A percentile compares a stretch with the other conserved stretches of the same genome.
phyloP scores from a whole-genome alignment of 2,797 vertebrate genomes.

The Peromyscus nudipes region DNA sequence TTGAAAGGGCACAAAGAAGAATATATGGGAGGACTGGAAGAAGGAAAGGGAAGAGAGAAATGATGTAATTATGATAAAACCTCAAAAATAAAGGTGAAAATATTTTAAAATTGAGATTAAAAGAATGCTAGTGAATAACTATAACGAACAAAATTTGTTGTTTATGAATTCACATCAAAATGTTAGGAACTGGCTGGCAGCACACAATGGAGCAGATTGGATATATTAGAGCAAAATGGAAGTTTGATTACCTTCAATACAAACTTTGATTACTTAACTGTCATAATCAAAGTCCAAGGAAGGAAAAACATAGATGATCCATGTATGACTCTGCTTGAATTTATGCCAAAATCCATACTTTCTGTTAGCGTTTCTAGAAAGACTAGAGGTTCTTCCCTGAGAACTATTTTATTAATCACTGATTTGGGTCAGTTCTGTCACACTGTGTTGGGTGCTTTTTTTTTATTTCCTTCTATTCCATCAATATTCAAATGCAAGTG shows the following conservation, averaged over 20 bases:
- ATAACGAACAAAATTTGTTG: not conserved
- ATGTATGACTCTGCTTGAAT: not conserved
- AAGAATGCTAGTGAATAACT: not conserved
- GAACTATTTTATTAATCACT: not conserved
- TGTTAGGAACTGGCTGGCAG: not conserved
- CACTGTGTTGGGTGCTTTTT: not conserved
- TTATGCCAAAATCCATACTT: not conserved
- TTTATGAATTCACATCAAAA: not conserved
- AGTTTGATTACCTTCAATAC: not conserved
- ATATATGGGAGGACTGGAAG: not conserved
- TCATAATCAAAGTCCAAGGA: not conserved
- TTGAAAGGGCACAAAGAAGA: not conserved
- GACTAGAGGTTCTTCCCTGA: not conserved
- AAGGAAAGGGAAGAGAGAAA: not conserved
- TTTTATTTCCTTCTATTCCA: not conserved
- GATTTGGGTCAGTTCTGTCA: not conserved
- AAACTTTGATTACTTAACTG: not conserved
- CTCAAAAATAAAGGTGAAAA: not conserved
- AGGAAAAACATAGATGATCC: not conserved
- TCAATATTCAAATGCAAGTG: not conserved
- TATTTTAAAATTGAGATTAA: not conserved
- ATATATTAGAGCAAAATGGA: not conserved
- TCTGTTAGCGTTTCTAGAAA: not conserved
- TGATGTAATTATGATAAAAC: not conserved
- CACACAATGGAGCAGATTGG: not conserved